A percentile compares a stretch with the other conserved stretches of the same genome.
phyloP scores from a whole-genome alignment of 2,888 invertebrate genomes.

The Strigamia maritima region DNA sequence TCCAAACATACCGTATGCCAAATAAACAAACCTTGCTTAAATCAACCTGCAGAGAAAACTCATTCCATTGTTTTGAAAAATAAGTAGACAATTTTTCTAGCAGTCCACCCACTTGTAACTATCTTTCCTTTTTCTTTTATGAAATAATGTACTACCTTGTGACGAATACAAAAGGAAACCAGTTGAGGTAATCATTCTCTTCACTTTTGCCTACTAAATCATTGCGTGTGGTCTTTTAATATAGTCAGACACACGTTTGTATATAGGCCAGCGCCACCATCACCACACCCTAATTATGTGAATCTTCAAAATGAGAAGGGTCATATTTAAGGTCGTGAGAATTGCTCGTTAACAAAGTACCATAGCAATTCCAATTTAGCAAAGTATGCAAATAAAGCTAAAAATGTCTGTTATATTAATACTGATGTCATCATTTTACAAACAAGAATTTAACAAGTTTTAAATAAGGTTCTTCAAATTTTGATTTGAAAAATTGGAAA shows the following conservation, averaged over 20 bases:
- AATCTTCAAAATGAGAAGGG: slow-evolving; percentile 20
- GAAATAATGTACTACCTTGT: neutral
- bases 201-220: slow-evolving; percentile 4
- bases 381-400: neutral
- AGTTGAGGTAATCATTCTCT: slow-evolving; percentile 9
- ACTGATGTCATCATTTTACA: no score
- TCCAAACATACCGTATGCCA: neutral
- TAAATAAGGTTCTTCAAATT: no score
- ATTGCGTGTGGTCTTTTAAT: slow-evolving; percentile 25
- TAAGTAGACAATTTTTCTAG: neutral
- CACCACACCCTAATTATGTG: slow-evolving; percentile 25
- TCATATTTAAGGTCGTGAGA: slow-evolving; percentile 1
- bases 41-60: neutral
- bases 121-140: neutral
- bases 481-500: no score
- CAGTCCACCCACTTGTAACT: neutral
- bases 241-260: slow-evolving; percentile 24
- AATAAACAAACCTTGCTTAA: neutral
- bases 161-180: slow-evolving; percentile 17
- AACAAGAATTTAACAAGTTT: no score
- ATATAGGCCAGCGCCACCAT: slow-evolving; percentile 3
- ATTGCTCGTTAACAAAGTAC: neutral
- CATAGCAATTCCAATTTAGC: neutral
- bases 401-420: neutral
- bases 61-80: neutral